Percentiles rank a stretch among this genome's conserved stretches.
Conservation (phyloP, 2,797 vertebrate genomes). For the Melopsittacus undulatus region DNA sequence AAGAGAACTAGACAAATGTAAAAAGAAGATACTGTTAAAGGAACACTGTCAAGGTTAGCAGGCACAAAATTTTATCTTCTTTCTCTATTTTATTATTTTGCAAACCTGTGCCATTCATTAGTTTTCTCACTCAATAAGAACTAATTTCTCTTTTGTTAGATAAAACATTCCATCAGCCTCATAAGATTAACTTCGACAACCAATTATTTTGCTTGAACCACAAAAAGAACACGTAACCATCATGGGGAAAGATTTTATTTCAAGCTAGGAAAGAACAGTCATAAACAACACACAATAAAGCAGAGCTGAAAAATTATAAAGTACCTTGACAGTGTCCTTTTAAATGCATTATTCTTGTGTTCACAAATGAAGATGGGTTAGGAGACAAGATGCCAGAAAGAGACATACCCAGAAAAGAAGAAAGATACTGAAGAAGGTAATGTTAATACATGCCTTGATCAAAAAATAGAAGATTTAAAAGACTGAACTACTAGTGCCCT, state of each 20-base stretch:
- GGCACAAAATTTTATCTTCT: not conserved
- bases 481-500: not conserved
- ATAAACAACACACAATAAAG: slow-evolving; percentile 36
- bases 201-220: not conserved
- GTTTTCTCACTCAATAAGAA: not conserved
- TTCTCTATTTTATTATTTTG: not conserved
- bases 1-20: not conserved
- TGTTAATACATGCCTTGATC: not conserved
- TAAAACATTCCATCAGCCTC: not conserved
- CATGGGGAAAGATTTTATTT: not conserved
- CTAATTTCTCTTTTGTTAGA: not conserved
- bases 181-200: not conserved
- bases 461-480: not conserved
- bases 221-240: not conserved
- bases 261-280: not conserved
- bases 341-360: slow-evolving; percentile 38
- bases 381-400: slow-evolving; percentile 41
- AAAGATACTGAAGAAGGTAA: not conserved
- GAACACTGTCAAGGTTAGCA: not conserved
- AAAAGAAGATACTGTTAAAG: not conserved
- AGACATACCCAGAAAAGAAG: slow-evolving; percentile 20
- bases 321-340: slow-evolving; percentile 23
- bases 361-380: not conserved
- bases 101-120: not conserved
- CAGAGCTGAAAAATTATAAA: slow-evolving; percentile 21